These are phyloP conservation scores for Zaprionus obscuricornis DNA, from an alignment of 2,888 invertebrate genomes.

Conservation along the genomic window DNA sequence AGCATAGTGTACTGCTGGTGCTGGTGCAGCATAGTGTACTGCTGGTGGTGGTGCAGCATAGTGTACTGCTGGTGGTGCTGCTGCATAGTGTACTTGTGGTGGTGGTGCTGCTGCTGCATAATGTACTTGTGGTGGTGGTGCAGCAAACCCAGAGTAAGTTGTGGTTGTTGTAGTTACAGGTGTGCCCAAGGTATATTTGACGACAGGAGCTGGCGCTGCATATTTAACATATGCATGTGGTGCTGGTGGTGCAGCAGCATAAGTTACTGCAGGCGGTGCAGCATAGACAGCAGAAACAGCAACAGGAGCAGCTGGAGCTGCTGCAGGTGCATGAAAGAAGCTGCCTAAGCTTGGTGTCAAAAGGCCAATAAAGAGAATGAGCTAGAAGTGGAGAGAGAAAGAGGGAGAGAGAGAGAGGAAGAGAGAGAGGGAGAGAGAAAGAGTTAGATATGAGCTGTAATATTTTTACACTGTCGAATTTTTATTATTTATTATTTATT, in stretches of 20 bases:
- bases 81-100: neutral
- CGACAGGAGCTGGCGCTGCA: conserved; percentile 35
- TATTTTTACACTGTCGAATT: no score
- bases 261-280: conserved; percentile 24
- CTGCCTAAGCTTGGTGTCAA: neutral
- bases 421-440: conserved; percentile 11
- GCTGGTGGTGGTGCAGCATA: conserved; percentile 19
- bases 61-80: conserved; percentile 15
- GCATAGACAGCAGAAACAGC: conserved; percentile 46
- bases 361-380: neutral
- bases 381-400: neutral
- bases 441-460: no score
- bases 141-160: conserved; percentile 61
- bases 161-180: conserved; percentile 68
- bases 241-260: conserved; percentile 25
- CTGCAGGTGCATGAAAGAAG: conserved; percentile 28
- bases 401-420: conserved; percentile 8
- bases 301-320: conserved; percentile 42
- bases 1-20: conserved; percentile 10
- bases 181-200: conserved; percentile 58
- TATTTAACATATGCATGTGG: conserved; percentile 39
- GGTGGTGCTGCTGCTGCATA: neutral
- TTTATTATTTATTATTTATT: no score
- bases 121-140: conserved; percentile 17
- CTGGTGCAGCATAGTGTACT: conserved; percentile 21